Base-by-base conservation (phyloP, 1,140 invertebrate species). In the Drosophila nikananu region DNA sequence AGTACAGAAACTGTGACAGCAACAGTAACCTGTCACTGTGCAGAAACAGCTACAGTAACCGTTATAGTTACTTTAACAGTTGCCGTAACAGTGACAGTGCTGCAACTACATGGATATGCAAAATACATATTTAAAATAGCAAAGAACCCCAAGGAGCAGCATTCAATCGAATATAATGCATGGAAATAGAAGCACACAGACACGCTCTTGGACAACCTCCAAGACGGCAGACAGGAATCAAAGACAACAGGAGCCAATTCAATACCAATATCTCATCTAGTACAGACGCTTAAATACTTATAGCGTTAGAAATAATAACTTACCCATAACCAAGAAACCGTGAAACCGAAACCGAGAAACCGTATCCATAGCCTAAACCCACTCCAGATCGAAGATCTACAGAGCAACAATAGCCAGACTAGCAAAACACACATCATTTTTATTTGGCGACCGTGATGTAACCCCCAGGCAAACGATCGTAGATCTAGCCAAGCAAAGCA, bases 181-280 rank as follows among this genome's bases (percentile, higher is more conserved):
- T 74, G 52, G 55, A 74, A 73, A 73, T 72, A 73, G 52, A 51
- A 27, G 13, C 25, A 35, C 15, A 54, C 15, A 65, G n/a, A 21
- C 15, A 52, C 3, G 54, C 23, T 49, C 32, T 65, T 46, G 65
- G 60, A 48, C 15, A 21, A 23, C 49, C 10, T 7, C 25, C 25
- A 30, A 30, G 25, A 12, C 19, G 25, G 1, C 35, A 48, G 42
- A 25, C 66, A 60, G 67, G 70, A 60, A 73, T 73, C 54, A 73
- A 57, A 54, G 57, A 37, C 10, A 21, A 51, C 39, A 63, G 12
- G 19, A 51, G 23, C 44, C 54, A 51, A 60, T 52, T 54, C 74
- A 66, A 66, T 67, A 66, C 54, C 67, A 77, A 67, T 75, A 74
- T 75, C 72, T 75, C 51, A 74, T 74, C 35, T 75, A 75, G 72